phyloP scores from a whole-genome alignment of 23 tunicate species.

The Botrylloides violaceus region DNA sequence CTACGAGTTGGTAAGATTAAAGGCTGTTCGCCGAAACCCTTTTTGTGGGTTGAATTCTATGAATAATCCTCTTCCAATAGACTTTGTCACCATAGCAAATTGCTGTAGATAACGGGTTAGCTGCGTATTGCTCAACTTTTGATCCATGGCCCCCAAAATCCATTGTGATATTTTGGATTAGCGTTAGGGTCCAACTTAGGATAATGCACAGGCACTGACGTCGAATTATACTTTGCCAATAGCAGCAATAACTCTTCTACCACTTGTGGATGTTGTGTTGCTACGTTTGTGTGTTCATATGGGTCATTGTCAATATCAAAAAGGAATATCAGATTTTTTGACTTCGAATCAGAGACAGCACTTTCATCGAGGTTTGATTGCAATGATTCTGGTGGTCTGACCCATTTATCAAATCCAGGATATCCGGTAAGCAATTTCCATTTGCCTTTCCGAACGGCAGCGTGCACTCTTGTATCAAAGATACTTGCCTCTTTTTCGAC shows the following conservation, averaged over 20 bases:
- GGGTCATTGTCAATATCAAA: conserved; percentile 64
- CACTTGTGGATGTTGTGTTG: conserved; percentile 40
- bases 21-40: too few relatives aligned
- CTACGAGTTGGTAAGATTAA: too few relatives aligned
- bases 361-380: neutral
- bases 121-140: too few relatives aligned
- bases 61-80: too few relatives aligned
- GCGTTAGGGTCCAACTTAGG: conserved; percentile 49
- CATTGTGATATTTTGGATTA: conserved; percentile 64
- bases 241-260: conserved; percentile 33
- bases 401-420: conserved; percentile 56
- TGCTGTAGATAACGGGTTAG: too few relatives aligned
- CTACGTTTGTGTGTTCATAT: conserved; percentile 47
- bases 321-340: conserved; percentile 18
- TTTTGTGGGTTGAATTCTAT: too few relatives aligned
- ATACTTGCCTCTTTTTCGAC: neutral
- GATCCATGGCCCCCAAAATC: conserved; percentile 83
- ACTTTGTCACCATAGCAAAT: too few relatives aligned
- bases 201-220: conserved; percentile 62
- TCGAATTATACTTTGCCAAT: conserved; percentile 48
- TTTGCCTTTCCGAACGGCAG: conserved; percentile 63
- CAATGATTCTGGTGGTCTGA: conserved; percentile 54
- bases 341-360: neutral
- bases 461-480: conserved; percentile 59
- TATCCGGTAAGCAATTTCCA: conserved; percentile 89